Percentiles rank a stretch among this genome's conserved stretches.
These are phyloP conservation scores for Hapalemur alaotrensis DNA, from an alignment of 2,797 vertebrate species.

Conservation along the genomic window DNA sequence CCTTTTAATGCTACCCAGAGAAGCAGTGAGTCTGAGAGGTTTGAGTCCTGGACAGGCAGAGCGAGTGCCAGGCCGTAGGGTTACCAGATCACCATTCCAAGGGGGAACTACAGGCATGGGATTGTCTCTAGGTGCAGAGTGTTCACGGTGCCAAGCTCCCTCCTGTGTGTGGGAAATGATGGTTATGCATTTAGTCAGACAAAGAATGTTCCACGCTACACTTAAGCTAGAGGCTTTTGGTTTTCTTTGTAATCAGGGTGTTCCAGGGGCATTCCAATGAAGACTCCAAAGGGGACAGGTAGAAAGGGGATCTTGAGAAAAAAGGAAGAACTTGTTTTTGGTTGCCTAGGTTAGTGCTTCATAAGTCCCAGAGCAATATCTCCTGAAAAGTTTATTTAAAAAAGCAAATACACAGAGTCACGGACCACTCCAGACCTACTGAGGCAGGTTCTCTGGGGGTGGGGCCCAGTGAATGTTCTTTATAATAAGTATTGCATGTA, in stretches of 20 bases:
- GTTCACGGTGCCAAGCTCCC: neutral
- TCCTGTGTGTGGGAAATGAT: neutral
- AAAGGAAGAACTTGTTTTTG: slow-evolving; percentile 1
- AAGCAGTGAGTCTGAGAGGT: neutral
- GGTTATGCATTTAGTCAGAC: neutral
- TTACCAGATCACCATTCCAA: neutral
- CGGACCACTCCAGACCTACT: neutral
- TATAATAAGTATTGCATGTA: neutral
- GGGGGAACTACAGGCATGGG: neutral
- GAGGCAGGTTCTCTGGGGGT: neutral
- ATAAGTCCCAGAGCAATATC: neutral
- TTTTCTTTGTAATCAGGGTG: slow-evolving; percentile 21
- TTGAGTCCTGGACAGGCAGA: neutral
- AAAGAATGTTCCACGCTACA: neutral
- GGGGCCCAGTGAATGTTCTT: neutral
- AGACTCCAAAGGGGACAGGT: neutral
- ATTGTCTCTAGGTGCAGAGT: neutral
- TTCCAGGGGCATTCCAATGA: slow-evolving; percentile 47
- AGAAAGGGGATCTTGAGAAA: neutral
- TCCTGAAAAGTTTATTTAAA: neutral
- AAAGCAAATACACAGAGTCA: neutral
- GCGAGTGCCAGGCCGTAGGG: neutral
- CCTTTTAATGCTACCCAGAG: neutral
- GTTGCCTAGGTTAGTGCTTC: neutral
- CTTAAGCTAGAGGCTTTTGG: slow-evolving; percentile 15